Conservation (phyloP, 2,797 vertebrate species). For the Manis javanica region DNA sequence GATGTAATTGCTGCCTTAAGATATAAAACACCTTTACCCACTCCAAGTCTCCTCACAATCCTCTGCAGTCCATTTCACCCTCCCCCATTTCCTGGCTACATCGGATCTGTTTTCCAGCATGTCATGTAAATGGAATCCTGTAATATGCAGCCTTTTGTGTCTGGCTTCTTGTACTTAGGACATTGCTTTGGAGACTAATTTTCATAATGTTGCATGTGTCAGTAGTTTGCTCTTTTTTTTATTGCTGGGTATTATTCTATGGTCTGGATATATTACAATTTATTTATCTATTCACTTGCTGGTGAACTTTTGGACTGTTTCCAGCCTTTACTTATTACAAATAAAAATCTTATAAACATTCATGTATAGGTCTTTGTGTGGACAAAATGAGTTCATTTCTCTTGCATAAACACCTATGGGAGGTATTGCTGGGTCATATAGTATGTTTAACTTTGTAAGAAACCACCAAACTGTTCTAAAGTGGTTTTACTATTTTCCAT, state of each 20-base stretch:
- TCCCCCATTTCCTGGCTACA: neutral
- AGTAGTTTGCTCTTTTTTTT: neutral
- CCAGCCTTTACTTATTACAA: neutral
- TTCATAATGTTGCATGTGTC: neutral
- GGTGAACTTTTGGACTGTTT: neutral
- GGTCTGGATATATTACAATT: neutral
- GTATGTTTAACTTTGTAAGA: constrained; percentile 21
- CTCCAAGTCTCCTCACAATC: neutral
- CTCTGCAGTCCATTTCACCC: neutral
- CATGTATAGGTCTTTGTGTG: neutral
- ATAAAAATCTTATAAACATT: neutral
- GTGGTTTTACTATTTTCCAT: neutral
- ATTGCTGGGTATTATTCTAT: neutral
- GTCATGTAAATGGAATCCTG: neutral
- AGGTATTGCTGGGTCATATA: neutral
- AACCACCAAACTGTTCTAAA: neutral
- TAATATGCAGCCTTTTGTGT: neutral
- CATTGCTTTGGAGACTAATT: neutral
- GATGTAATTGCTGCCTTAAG: neutral
- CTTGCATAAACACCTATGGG: neutral
- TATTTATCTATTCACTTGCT: neutral
- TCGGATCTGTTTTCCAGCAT: constrained; percentile 6
- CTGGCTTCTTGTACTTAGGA: neutral
- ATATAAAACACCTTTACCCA: neutral
- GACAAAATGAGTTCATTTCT: neutral